Evolutionary conservation across 1,140 invertebrate species (phyloP).

Genomic region (Teleogryllus occipitalis): DNA sequence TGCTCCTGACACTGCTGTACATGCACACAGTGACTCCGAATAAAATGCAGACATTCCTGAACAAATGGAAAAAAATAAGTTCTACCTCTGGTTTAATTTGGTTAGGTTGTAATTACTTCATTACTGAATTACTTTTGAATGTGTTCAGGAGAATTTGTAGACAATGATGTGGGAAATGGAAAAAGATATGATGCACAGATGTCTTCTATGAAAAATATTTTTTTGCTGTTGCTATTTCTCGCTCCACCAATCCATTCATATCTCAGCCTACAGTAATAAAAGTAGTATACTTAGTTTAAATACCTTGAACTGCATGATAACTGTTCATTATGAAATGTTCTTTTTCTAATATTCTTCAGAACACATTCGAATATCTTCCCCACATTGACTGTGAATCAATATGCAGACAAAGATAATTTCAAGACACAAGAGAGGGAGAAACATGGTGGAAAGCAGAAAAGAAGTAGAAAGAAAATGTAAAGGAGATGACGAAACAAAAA

Average conservation of each 20-base stretch:
- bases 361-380: not conserved
- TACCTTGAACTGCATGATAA: not conserved
- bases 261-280: not conserved
- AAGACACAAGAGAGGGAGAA: not conserved
- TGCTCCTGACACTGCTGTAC: not conserved
- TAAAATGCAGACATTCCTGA: too few relatives aligned
- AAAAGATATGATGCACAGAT: slow-evolving; percentile 1
- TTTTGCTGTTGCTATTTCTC: not conserved
- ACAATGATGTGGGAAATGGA: not conserved
- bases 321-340: not conserved
- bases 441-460: not conserved
- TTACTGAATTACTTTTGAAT: not conserved
- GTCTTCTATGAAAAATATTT: not conserved
- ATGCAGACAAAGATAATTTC: too few relatives aligned
- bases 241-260: not conserved
- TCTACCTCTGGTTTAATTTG: not conserved
- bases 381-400: not conserved
- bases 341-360: not conserved
- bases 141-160: not conserved
- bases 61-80: too few relatives aligned
- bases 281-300: not conserved
- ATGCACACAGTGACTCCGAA: not conserved
- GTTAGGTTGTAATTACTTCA: not conserved
- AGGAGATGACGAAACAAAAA: not conserved
- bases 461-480: not conserved